These are phyloP conservation scores for Chroicocephalus ridibundus DNA, from an alignment of 2,113 vertebrate genomes.

Conservation along the genomic window DNA sequence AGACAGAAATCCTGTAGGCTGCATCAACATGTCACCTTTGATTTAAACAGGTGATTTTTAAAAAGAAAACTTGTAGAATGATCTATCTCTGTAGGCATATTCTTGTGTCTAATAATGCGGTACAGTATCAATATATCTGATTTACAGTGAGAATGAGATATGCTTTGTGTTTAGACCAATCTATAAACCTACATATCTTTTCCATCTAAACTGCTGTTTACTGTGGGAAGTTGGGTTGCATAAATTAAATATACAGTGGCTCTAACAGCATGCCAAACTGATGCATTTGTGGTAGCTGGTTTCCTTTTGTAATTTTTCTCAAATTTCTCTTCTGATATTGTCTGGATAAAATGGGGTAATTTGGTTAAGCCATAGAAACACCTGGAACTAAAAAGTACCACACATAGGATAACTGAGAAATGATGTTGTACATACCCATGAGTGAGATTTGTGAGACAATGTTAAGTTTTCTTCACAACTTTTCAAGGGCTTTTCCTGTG, in stretches of 20 bases:
- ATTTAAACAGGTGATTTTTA: constrained; percentile 15
- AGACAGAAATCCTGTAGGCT: not conserved
- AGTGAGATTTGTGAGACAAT: not conserved
- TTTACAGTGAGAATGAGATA: not conserved
- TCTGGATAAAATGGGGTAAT: not conserved
- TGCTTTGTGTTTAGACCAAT: not conserved
- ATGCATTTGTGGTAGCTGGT: not conserved
- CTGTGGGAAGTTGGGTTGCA: not conserved
- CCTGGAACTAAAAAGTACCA: rapidly evolving
- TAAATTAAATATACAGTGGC: not conserved
- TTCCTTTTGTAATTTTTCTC: not conserved
- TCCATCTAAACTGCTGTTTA: not conserved
- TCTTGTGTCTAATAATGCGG: not conserved
- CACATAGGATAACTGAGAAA: rapidly evolving
- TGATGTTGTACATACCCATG: rapidly evolving
- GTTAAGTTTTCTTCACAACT: not conserved
- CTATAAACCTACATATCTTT: not conserved
- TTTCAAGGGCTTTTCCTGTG: not conserved
- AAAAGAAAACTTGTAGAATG: not conserved
- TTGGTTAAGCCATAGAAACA: not conserved
- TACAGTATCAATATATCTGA: not conserved
- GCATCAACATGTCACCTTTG: not conserved
- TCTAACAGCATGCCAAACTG: not conserved
- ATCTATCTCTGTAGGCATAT: not conserved
- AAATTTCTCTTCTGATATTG: not conserved